Conservation (phyloP, 2,113 vertebrate genomes). For the Entomyzon cyanotis region DNA sequence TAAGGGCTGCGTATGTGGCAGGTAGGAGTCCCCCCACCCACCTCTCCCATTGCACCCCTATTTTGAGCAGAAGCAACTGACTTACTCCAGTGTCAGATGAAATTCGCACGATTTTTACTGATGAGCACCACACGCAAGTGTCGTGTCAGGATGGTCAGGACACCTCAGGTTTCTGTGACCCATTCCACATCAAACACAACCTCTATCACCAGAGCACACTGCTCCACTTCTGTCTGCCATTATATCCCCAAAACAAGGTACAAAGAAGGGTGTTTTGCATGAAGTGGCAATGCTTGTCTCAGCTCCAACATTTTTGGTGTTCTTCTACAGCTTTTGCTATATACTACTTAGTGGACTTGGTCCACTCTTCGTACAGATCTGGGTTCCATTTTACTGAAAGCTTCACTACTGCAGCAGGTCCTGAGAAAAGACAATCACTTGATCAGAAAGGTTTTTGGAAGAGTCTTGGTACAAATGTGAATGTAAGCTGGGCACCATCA, state of each 20-base stretch:
- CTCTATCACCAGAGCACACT: neutral
- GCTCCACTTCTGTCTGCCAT: neutral
- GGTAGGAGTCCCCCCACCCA: conserved; percentile 57
- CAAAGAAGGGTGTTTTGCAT: neutral
- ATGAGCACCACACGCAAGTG: fast-evolving
- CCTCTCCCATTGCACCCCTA: conserved; percentile 46
- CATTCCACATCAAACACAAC: neutral
- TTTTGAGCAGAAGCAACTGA: neutral
- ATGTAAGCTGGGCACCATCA: neutral
- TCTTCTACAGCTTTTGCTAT: neutral
- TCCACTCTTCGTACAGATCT: neutral
- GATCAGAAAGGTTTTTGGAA: neutral
- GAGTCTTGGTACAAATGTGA: neutral
- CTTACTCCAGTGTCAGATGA: neutral
- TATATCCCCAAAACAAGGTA: neutral
- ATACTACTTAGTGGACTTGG: neutral
- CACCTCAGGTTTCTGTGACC: neutral
- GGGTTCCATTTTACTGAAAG: neutral
- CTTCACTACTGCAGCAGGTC: neutral
- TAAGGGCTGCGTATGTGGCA: conserved; percentile 31
- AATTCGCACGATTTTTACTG: neutral
- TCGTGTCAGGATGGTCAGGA: fast-evolving
- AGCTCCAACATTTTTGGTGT: neutral
- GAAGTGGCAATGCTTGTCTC: fast-evolving
- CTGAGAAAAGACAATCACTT: neutral